Base-by-base conservation (phyloP, 2,888 invertebrate species). In the Ceraclea dissimilis region DNA sequence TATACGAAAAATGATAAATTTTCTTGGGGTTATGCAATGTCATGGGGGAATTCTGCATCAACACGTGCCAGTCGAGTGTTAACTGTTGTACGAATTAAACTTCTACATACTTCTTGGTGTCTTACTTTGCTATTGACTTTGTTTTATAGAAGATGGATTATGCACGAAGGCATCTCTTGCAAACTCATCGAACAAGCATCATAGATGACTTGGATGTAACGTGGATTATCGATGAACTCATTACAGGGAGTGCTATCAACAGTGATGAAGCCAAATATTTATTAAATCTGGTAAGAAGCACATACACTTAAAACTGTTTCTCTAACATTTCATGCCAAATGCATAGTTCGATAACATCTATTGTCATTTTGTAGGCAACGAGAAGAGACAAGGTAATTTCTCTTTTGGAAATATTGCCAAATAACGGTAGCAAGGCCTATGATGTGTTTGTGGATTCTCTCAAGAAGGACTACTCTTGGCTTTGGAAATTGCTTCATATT, bases 381-480 rank as follows among this genome's bases (percentile, higher is more conserved):
- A 70, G 76, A 31, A 67, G 65, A 2, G 75, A 76, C 2, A 69
- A 69, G 60, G 68, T 70, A 1, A 67, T 73, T 11, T 72, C 68
- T 55, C 66, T 80, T 2, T 63, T 80, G 20, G 73, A 76, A 20
- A 65, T 68, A 2, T 63, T 79, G 49, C 66, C 74, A 19, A 69
- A 71, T 58, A 71, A 69, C 64, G 75, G 75, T 8, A 70, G 66
- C 55, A 64, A 65, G n/a, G 73, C 80, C 0, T 83, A 76, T 67
- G 73, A 79, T 52, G 69, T 68, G 8, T 83, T 84, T 66, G 77
- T 79, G 52, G 75, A 79, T 63, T 72, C 78, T 52, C 67, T 84
- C 17, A 68, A 70, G 8, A 77, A 77, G 59, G 76, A 81, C 64
- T 81, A 83, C 66, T 65, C 67, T 43, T 84, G 83, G 83, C 66